Evolutionary conservation across 1,140 invertebrate genomes (phyloP), one percentile per base, ranked within the genome.

Genomic region (Belonocnema kinseyi): DNA sequence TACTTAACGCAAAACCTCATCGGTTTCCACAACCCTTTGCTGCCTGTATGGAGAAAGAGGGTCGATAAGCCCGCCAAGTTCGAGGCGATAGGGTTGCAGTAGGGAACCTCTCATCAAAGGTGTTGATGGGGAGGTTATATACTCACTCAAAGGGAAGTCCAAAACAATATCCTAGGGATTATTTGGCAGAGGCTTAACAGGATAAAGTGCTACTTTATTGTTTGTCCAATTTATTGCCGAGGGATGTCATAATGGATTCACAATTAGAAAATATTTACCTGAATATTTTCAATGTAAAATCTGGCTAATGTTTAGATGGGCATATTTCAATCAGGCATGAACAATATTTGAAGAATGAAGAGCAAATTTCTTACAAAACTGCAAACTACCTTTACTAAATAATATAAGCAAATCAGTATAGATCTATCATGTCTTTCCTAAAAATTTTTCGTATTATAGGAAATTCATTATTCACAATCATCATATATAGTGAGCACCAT

Each of bases 1-100:
- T 66, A 66, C 61, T 66, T 66, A 66, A 66, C 61, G 33, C 61
- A 66, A 66, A 66, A 66, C 13, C 61, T 66, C 40, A 66, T 66
- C 33, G 61, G 61, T 66, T 66, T 33, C n/a, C 61, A 33, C 33
- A 66, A 66, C 61, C 61, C 61, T 66, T 61, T 66, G 14, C 26
- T 40, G 61, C 14, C 61, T 40, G 61, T 14, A 56, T 56, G 17
- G 7, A 33, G 10, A 40, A 40, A 66, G 61, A 66, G 61, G 61
- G 61, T 66, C 61, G 26, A 66, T 66, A 66, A 66, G 33, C 26
- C 33, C 12, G 26, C 13, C 12, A 61, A 33, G 58, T 40, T 26
- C 58, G 12, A 58, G 17, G 17, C 17, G 17, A 33, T 58, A 26
- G 56, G 19, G 56, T 21, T 26, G 10, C 58, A 33, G 16, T 61